Base-by-base conservation (phyloP, 2,797 vertebrate genomes). In the Apodemus agrarius region DNA sequence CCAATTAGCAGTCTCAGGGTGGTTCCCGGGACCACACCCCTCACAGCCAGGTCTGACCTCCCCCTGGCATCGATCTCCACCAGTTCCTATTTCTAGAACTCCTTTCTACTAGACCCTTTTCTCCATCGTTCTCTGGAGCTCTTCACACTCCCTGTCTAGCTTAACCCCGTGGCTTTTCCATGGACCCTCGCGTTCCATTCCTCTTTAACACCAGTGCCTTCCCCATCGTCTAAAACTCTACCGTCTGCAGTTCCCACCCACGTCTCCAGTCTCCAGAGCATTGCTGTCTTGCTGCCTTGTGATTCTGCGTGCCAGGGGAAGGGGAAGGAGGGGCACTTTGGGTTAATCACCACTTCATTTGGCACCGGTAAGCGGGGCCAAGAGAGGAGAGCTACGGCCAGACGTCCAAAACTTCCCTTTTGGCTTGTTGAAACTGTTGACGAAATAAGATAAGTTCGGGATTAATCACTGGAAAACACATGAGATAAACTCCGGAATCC, bases 401-500 rank as follows among this genome's bases (percentile, higher is more conserved):
- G 57, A 52, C 80, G 37, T 90, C 89, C 94, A 11, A 91, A 82
- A 85, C 92, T 57, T 94, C 83, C 81, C 95, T 92, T 95, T 90
- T 82, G 93, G 88, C 95, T 87, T 75, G 19, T 89, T 94, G 94
- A 91, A 91, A 80, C 90, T 96, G 93, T 94, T 97, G 96, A 94
- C 34, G 43, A 97, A 97, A 94, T 93, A 67, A 91, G 95, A 85
- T 96, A 93, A 96, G 54, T 89, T 97, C 76, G 89, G 87, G 84
- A 96, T 97, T 96, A 96, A 97, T 97, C 94, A 61, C 1, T 93
- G 94, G 82, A 95, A 97, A 97, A 96, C 84, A 95, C 96, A 93
- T 34, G 91, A 96, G 95, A 98, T 97, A 95, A 96, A 97, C 74
- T 90, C 80, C 16, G 5, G 37, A 74, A 52, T 90, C 90, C 93